These are phyloP conservation scores for Heliornis fulica DNA, from an alignment of 2,113 vertebrate species.

Conservation along the genomic window DNA sequence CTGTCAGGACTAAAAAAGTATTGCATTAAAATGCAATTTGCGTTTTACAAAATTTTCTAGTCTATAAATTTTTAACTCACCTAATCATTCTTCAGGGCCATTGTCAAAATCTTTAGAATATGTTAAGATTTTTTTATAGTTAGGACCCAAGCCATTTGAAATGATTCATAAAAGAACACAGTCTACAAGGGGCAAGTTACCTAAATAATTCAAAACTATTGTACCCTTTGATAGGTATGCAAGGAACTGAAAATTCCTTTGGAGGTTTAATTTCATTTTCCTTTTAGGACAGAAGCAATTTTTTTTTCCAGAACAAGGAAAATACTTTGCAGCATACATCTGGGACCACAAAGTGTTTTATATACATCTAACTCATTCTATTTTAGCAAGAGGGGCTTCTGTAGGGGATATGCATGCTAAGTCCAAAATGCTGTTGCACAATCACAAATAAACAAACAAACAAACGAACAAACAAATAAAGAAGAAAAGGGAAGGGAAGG, in stretches of 20 bases:
- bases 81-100: not conserved
- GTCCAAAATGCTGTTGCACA: not conserved
- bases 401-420: not conserved
- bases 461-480: too few species aligned
- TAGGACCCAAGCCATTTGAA: not conserved
- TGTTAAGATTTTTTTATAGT: not conserved
- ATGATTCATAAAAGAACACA: not conserved
- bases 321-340: not conserved
- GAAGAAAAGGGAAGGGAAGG: too few species aligned
- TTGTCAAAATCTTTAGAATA: not conserved
- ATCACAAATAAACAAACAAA: not conserved
- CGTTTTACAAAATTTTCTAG: not conserved
- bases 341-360: not conserved
- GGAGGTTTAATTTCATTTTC: slow-evolving; percentile 42
- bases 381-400: not conserved
- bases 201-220: not conserved
- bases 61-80: not conserved
- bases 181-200: not conserved
- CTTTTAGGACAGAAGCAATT: slow-evolving; percentile 35
- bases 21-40: not conserved
- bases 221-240: slow-evolving; percentile 1
- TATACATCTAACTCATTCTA: not conserved
- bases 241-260: slow-evolving; percentile 5
- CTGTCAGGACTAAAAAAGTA: not conserved
- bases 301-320: slow-evolving; percentile 37